These are phyloP conservation scores for Cossypha heuglini DNA, from an alignment of 2,797 vertebrate species.

Conservation along the genomic window DNA sequence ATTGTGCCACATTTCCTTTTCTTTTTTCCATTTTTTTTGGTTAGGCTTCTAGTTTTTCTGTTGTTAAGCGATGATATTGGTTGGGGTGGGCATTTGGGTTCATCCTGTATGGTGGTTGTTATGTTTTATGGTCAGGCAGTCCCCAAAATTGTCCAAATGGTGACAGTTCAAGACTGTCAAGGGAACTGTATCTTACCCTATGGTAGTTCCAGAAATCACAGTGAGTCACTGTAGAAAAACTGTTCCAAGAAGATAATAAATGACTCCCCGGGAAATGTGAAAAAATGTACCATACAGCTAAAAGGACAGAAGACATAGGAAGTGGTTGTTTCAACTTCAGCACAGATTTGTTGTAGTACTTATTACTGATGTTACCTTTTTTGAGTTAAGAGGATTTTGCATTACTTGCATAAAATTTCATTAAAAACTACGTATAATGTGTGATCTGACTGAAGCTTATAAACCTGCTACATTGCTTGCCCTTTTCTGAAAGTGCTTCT, in stretches of 20 bases:
- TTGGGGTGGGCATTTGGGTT: neutral
- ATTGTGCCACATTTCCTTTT: neutral
- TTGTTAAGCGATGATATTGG: neutral
- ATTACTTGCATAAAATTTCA: slow-evolving; percentile 36
- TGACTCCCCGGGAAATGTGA: neutral
- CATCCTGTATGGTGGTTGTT: neutral
- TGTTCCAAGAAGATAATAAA: neutral
- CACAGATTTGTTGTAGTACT: neutral
- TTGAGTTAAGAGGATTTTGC: neutral
- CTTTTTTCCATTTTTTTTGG: neutral
- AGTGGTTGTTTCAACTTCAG: neutral
- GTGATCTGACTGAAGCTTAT: slow-evolving; percentile 11
- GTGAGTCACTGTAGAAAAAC: neutral
- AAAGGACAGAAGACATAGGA: neutral
- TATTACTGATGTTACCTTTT: neutral
- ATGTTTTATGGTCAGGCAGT: neutral
- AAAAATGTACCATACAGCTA: neutral
- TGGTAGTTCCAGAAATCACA: neutral
- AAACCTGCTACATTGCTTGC: neutral
- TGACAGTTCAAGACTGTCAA: neutral
- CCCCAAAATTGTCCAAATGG: neutral
- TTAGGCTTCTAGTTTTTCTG: neutral
- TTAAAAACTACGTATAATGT: neutral
- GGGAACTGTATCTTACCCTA: neutral
- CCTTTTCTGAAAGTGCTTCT: slow-evolving; percentile 33